Evolutionary conservation across 2,113 vertebrate genomes (phyloP).

Genomic region (Cranoglanis bouderius): DNA sequence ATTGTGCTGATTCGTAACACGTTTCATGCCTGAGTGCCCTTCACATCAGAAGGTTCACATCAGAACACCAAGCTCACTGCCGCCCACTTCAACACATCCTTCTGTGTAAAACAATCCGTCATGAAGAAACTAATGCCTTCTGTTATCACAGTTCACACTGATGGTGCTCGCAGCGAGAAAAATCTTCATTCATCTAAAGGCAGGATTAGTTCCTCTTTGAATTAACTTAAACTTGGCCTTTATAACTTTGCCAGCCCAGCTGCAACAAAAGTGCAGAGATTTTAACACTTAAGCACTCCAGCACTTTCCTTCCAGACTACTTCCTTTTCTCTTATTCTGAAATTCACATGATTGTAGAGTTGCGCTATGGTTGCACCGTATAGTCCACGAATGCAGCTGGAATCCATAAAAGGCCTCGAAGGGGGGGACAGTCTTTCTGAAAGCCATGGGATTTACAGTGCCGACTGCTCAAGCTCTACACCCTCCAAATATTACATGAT

Average conservation of each 20-base stretch:
- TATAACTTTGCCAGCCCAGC: conserved; percentile 2
- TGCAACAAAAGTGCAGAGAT: not conserved
- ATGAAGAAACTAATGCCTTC: conserved; percentile 3
- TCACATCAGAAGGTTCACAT: conserved; percentile 46
- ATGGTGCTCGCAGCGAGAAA: not conserved
- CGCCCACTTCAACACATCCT: not conserved
- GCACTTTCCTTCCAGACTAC: not conserved
- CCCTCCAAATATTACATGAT: conserved; percentile 72
- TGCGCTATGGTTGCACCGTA: conserved; percentile 55
- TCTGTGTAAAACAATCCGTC: not conserved
- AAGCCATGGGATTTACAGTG: conserved; percentile 63
- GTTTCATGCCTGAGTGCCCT: conserved; percentile 50
- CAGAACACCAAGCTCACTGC: not conserved
- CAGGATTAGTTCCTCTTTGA: not conserved
- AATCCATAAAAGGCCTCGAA: conserved; percentile 67
- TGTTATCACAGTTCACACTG: not conserved
- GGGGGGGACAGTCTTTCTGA: conserved; percentile 54
- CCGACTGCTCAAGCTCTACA: conserved; percentile 62
- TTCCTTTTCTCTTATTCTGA: not conserved
- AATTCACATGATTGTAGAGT: conserved; percentile 3
- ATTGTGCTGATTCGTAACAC: conserved; percentile 57
- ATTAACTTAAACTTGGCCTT: conserved; percentile 6
- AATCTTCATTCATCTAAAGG: not conserved
- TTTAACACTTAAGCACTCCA: not conserved
- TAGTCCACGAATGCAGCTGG: conserved; percentile 64